phyloP scores from a whole-genome alignment of 1,140 invertebrate genomes.

The Littorina saxatilis region DNA sequence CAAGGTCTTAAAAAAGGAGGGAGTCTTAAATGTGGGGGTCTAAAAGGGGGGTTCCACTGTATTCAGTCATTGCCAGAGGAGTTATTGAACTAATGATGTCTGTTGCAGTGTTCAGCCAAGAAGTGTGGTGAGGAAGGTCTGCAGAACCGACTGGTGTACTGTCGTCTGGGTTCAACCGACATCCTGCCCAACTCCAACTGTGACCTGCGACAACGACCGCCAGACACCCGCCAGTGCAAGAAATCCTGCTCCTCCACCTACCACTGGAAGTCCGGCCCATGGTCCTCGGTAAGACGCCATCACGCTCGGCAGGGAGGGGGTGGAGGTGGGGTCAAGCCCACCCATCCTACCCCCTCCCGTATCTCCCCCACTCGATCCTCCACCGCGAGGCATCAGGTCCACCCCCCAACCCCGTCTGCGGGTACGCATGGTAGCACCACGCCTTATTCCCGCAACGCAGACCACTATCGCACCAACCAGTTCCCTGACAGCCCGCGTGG shows the following conservation, averaged over 20 bases:
- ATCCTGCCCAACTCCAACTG: conserved; percentile 72
- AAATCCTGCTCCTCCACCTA: conserved; percentile 78
- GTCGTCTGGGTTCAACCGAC: conserved; percentile 51
- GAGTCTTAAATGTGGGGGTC: no score
- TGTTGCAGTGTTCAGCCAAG: conserved; percentile 54
- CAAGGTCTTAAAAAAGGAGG: no score
- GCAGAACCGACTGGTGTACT: conserved; percentile 77
- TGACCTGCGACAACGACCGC: conserved; percentile 76
- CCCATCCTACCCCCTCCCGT: background rate
- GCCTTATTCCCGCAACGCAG: background rate
- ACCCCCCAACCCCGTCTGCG: background rate
- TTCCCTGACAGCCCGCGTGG: background rate
- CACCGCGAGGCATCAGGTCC: background rate
- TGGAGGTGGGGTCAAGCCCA: background rate
- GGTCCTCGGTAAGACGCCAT: conserved; percentile 78
- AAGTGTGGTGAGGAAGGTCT: conserved; percentile 78
- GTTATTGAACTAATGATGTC: no score
- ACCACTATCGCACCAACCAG: conserved; percentile 24
- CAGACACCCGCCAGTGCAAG: conserved; percentile 76
- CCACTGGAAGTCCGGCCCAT: conserved; percentile 79
- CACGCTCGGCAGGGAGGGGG: background rate
- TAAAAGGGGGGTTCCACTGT: no score
- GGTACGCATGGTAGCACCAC: background rate
- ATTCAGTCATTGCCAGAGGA: no score
- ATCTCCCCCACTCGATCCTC: background rate